Percentiles rank a stretch among this genome's conserved stretches.
These are phyloP conservation scores for Salarias fasciatus DNA, from an alignment of 2,797 vertebrate species.

Conservation along the genomic window DNA sequence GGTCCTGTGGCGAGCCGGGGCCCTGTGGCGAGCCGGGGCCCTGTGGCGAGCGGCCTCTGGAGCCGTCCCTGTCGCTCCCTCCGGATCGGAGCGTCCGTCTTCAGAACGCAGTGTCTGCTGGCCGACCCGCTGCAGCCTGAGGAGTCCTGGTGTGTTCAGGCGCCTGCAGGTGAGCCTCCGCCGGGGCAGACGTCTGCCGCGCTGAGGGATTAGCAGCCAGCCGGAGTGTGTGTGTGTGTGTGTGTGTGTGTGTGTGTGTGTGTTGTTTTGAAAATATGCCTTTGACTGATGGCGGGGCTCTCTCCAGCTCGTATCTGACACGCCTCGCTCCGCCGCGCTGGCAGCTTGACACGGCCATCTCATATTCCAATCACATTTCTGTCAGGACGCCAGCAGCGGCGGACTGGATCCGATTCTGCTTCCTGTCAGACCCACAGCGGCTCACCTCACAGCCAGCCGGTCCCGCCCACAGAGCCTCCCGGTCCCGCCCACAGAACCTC, in stretches of 20 bases:
- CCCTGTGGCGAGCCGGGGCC: too few species aligned
- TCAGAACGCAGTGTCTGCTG: conserved; percentile 85
- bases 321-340: not conserved
- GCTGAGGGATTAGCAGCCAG: conserved; percentile 5
- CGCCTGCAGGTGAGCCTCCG: too few species aligned
- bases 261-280: not conserved
- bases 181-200: conserved; percentile 27
- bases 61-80: conserved; percentile 75
- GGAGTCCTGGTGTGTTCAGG: conserved; percentile 71
- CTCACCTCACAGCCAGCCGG: too few species aligned
- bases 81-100: conserved; percentile 83
- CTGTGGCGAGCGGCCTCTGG: conserved; percentile 57
- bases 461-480: too few species aligned
- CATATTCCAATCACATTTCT: conserved; percentile 7
- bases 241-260: not conserved
- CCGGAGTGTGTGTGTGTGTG: not conserved
- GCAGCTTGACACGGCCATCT: too few species aligned
- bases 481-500: too few species aligned
- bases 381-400: not conserved
- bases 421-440: too few species aligned
- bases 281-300: not conserved
- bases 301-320: not conserved
- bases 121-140: conserved; percentile 79
- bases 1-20: too few species aligned
- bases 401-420: not conserved